These are phyloP conservation scores for Macroglossus sobrinus DNA, from an alignment of 2,113 vertebrate genomes.

Conservation along the genomic window DNA sequence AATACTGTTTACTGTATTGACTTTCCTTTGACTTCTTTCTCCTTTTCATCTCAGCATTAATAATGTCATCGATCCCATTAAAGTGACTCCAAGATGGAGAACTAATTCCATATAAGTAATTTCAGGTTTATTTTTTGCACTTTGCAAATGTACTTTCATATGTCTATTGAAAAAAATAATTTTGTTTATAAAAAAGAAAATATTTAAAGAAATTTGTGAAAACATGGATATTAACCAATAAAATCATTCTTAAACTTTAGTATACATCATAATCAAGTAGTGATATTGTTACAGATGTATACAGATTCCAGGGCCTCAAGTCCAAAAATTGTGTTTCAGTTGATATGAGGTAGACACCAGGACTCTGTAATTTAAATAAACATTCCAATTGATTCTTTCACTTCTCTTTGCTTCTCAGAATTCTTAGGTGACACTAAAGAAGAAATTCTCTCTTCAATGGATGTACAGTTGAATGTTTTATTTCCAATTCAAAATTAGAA, in stretches of 20 bases:
- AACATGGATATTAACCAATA: neutral
- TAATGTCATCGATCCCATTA: neutral
- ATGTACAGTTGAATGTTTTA: constrained; percentile 15
- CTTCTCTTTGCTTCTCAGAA: neutral
- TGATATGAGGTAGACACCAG: neutral
- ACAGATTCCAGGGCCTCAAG: neutral
- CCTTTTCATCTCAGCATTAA: constrained; percentile 32
- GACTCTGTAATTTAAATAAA: constrained; percentile 17
- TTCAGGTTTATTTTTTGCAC: neutral
- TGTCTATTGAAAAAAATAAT: constrained; percentile 18
- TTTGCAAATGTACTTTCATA: constrained; percentile 23
- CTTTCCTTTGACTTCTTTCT: neutral
- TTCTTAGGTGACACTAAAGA: neutral
- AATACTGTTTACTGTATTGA: neutral
- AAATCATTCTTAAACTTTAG: constrained; percentile 26
- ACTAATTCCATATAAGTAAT: neutral
- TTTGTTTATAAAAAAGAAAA: constrained; percentile 34
- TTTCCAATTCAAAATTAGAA: constrained; percentile 36
- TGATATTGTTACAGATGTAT: neutral
- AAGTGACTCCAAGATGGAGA: neutral
- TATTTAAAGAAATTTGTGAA: neutral
- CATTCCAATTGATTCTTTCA: neutral
- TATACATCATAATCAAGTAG: neutral
- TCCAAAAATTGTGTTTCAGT: neutral
- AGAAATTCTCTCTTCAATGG: constrained; percentile 3